These are phyloP conservation scores for Cuniculus paca DNA, from an alignment of 2,797 vertebrate species.

Conservation along the genomic window DNA sequence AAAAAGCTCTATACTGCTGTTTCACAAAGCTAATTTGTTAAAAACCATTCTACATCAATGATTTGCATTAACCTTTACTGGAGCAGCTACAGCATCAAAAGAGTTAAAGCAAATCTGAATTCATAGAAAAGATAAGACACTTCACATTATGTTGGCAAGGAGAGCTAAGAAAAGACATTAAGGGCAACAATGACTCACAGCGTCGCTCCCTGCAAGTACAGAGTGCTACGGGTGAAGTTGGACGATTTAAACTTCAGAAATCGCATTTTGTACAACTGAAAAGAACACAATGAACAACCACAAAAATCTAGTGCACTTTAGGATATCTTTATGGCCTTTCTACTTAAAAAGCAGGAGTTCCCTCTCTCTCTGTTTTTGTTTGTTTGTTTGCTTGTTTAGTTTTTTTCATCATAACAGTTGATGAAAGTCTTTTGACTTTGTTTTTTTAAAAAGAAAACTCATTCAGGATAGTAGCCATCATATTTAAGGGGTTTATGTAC, in stretches of 20 bases:
- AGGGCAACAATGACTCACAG: not conserved
- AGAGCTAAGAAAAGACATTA: not conserved
- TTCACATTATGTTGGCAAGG: not conserved
- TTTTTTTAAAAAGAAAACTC: not conserved
- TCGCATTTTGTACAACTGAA: not conserved
- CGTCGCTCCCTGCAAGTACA: not conserved
- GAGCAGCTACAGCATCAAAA: not conserved
- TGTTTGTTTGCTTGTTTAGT: not conserved
- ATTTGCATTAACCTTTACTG: not conserved
- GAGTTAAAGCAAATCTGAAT: not conserved
- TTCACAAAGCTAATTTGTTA: not conserved
- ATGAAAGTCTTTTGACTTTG: not conserved
- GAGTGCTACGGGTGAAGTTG: not conserved
- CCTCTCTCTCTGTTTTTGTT: not conserved
- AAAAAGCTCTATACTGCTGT: not conserved
- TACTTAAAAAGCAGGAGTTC: not conserved
- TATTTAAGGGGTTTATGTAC: not conserved
- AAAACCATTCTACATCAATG: not conserved
- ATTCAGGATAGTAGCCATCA: not conserved
- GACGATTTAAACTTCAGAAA: not conserved
- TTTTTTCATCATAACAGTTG: not conserved
- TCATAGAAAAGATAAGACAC: not conserved
- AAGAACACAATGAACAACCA: not conserved
- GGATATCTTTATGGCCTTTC: not conserved
- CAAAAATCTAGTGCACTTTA: not conserved